Percentiles rank a stretch among this genome's conserved stretches.
These are phyloP conservation scores for Falco punctatus DNA, from an alignment of 2,113 vertebrate genomes.

Conservation along the genomic window DNA sequence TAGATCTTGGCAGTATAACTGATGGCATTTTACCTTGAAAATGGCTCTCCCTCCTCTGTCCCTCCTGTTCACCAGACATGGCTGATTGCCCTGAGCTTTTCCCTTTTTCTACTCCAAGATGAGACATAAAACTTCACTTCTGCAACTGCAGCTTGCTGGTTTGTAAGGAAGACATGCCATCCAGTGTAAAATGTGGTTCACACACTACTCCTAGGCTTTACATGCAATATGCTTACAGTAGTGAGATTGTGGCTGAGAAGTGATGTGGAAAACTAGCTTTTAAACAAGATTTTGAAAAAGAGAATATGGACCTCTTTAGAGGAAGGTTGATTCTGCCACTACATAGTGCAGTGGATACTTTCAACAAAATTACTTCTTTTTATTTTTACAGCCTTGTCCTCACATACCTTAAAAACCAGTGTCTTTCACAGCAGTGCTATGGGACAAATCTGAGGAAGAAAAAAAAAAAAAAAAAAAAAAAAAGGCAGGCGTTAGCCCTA, in stretches of 20 bases:
- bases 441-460: neutral
- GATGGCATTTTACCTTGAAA: neutral
- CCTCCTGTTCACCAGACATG: neutral
- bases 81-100: neutral
- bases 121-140: neutral
- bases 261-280: neutral
- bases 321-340: neutral
- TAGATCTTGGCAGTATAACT: neutral
- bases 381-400: conserved; percentile 30
- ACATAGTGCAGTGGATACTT: neutral
- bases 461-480: neutral
- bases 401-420: neutral
- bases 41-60: neutral
- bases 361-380: conserved; percentile 23
- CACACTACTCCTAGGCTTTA: neutral
- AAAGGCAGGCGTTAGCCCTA: neutral
- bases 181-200: neutral
- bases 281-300: neutral
- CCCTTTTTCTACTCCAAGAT: neutral
- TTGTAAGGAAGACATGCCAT: neutral
- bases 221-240: neutral
- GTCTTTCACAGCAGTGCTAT: neutral
- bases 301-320: conserved; percentile 12
- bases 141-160: neutral
- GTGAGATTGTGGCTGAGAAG: neutral